Percentiles rank a stretch among this genome's conserved stretches.
phyloP scores from a whole-genome alignment of 2,113 vertebrate genomes.

The Cepphus grylle region DNA sequence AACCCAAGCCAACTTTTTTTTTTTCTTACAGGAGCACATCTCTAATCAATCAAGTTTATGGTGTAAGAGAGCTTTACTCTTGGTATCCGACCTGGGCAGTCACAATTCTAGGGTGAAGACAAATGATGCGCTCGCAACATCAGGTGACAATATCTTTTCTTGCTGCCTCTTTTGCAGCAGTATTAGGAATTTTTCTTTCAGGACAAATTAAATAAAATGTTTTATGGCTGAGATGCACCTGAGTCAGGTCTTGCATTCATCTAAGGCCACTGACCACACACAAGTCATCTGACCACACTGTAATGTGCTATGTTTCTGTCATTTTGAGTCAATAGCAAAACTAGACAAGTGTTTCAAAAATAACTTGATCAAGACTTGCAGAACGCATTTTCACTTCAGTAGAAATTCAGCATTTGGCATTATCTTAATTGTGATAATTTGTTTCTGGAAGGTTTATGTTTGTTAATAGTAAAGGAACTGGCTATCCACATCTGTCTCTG shows the following conservation, averaged over 20 bases:
- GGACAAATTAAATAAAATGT: not conserved
- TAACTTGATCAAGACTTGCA: not conserved
- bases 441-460: constrained; percentile 2
- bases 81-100: not conserved
- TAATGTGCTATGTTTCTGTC: not conserved
- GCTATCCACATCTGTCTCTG: not conserved
- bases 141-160: not conserved
- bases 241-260: not conserved
- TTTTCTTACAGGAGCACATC: not conserved
- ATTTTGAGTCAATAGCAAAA: not conserved
- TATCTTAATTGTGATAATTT: not conserved
- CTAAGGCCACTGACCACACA: not conserved
- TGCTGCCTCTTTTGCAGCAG: not conserved
- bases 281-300: not conserved
- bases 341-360: not conserved
- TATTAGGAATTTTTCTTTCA: not conserved
- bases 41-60: not conserved
- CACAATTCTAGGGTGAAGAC: not conserved
- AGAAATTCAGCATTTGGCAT: not conserved
- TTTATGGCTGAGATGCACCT: not conserved
- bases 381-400: not conserved
- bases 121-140: not conserved
- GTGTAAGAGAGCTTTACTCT: not conserved
- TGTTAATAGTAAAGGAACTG: not conserved
- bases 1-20: no score